Evolutionary conservation across 2,797 vertebrate species (phyloP).

Genomic region (Knipowitschia caucasica): DNA sequence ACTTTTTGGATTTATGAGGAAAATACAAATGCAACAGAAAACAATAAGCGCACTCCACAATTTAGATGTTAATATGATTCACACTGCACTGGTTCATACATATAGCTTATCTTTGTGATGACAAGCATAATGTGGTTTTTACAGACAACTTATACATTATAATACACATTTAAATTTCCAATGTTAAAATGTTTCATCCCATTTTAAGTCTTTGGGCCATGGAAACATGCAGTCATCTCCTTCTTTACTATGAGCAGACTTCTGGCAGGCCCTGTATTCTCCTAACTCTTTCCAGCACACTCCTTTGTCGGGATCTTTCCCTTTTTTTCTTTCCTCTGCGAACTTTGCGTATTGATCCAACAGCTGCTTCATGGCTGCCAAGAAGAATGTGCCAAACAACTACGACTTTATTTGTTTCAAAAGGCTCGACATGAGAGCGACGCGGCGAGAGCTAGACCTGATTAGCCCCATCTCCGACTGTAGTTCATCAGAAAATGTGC

Average conservation of each 20-base stretch:
- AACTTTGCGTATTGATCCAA: slow-evolving; percentile 75
- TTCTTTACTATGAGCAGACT: slow-evolving; percentile 60
- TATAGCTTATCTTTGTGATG: slow-evolving; percentile 36
- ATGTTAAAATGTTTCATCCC: slow-evolving; percentile 58
- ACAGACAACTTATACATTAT: slow-evolving; percentile 33
- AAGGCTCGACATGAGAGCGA: slow-evolving; percentile 63
- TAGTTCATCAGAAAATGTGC: slow-evolving; percentile 68
- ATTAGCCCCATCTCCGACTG: slow-evolving; percentile 66
- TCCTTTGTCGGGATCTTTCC: slow-evolving; percentile 44
- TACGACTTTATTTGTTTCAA: slow-evolving; percentile 70
- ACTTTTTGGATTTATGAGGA: slow-evolving; percentile 74
- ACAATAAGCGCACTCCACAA: slow-evolving; percentile 58
- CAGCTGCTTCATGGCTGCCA: slow-evolving; percentile 72
- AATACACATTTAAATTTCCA: slow-evolving; percentile 16
- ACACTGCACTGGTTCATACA: slow-evolving; percentile 55
- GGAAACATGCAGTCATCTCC: slow-evolving; percentile 73
- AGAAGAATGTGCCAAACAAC: slow-evolving; percentile 68
- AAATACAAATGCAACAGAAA: slow-evolving; percentile 72
- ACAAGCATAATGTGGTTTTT: slow-evolving; percentile 27
- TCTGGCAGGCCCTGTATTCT: slow-evolving; percentile 61
- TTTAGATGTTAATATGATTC: slow-evolving; percentile 53
- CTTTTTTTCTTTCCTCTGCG: slow-evolving; percentile 21
- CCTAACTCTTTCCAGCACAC: slow-evolving; percentile 69
- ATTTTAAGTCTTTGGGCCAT: slow-evolving; percentile 68
- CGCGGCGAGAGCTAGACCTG: slow-evolving; percentile 65